Conservation (phyloP, 2,888 invertebrate genomes). For the Apodemia hepburni region DNA sequence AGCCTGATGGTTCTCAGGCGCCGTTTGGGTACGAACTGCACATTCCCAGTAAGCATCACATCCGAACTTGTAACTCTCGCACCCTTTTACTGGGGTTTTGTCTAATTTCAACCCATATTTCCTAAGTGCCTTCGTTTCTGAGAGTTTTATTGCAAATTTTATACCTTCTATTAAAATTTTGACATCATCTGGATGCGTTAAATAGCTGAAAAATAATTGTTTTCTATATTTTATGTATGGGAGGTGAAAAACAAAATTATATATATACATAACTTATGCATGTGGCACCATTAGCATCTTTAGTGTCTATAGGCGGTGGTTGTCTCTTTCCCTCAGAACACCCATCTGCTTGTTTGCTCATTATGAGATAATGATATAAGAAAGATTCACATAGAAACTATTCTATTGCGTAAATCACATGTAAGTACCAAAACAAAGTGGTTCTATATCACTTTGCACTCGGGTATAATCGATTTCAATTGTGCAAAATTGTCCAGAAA, state of each 20-base stretch:
- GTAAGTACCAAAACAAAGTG: background rate
- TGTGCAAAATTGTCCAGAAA: background rate
- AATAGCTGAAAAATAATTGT: slow-evolving; percentile 67
- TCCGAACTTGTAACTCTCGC: slow-evolving; percentile 87
- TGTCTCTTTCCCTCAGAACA: too few species aligned
- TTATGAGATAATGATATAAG: too few species aligned
- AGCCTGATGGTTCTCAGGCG: slow-evolving; percentile 91
- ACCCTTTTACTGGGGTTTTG: slow-evolving; percentile 85
- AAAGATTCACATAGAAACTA: too few species aligned
- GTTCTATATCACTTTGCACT: background rate
- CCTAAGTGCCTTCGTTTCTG: slow-evolving; percentile 82
- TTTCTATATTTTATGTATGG: background rate
- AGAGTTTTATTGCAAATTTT: slow-evolving; percentile 86
- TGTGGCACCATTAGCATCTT: too few species aligned
- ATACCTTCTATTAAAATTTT: slow-evolving; percentile 91
- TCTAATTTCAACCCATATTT: slow-evolving; percentile 88
- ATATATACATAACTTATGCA: too few species aligned
- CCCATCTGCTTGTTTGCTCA: slow-evolving; percentile 43
- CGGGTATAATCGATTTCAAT: background rate
- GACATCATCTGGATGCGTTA: slow-evolving; percentile 89
- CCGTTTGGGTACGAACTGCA: slow-evolving; percentile 86
- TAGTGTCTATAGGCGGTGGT: too few species aligned
- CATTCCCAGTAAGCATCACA: slow-evolving; percentile 90
- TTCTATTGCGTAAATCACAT: background rate
- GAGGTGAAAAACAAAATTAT: too few species aligned